Percentiles rank a stretch among this genome's conserved stretches.
Evolutionary conservation across 2,888 invertebrate genomes (phyloP).

Genomic region (Nomada goodeniana): DNA sequence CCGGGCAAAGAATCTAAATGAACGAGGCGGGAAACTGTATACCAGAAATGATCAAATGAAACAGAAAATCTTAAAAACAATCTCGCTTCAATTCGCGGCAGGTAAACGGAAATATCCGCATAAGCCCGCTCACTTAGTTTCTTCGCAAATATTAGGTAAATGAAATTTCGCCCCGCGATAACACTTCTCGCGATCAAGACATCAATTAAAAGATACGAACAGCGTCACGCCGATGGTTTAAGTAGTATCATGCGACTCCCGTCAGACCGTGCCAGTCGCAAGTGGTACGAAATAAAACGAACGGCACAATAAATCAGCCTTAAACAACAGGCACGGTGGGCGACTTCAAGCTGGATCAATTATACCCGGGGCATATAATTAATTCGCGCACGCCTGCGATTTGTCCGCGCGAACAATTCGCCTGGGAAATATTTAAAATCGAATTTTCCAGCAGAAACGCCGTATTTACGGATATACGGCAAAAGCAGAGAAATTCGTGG

Average conservation of each 20-base stretch:
- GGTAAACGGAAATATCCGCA: too few species aligned
- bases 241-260: conserved; percentile 7
- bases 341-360: neutral
- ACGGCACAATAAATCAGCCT: conserved; percentile 6
- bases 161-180: neutral
- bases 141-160: too few species aligned
- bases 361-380: neutral
- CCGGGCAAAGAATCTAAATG: too few species aligned
- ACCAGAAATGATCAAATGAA: too few species aligned
- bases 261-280: conserved; percentile 9
- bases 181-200: too few species aligned
- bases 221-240: neutral
- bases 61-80: too few species aligned
- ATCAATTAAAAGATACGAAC: too few species aligned
- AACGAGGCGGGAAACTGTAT: too few species aligned
- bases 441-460: neutral
- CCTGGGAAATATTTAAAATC: neutral
- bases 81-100: too few species aligned
- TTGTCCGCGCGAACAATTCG: neutral
- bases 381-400: neutral
- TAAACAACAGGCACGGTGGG: neutral
- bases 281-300: neutral
- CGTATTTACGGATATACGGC: neutral
- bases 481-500: neutral
- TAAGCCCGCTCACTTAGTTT: too few species aligned